Evolutionary conservation across 2,113 vertebrate species (phyloP), one percentile per base, ranked within the genome.

Genomic region (Gavialis gangeticus): DNA sequence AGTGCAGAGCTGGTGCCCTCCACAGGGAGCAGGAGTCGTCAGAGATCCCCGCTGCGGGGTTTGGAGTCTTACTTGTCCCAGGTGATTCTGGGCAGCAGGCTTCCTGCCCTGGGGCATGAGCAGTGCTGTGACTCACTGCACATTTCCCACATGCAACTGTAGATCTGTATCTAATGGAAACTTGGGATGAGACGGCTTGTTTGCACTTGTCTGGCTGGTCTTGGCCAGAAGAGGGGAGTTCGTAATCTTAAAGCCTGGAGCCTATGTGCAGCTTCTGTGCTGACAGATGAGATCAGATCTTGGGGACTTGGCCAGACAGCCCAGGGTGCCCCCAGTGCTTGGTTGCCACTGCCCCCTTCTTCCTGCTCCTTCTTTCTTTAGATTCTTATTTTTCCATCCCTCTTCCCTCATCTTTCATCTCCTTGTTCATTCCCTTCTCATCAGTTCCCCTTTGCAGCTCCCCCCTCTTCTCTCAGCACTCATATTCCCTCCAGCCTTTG

Each of bases 21-120:
- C 18, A 56, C 0, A 0, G 54, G 58, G 37, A 0, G 3, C 18
- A 28, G 66, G 69, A 87, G 57, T 54, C 1, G 0, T 77, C 73
- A 63, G 58, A 64, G 54, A 89, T 57, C 25, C 12, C 37, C 0
- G 0, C 12, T 18, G 69, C 34, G 37, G 37, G 69, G 69, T 37
- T 46, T 71, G 34, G 69, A 67, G 24, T 46, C 69, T 13, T 37
- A 1, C 1, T 18, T 58, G 6, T 60, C 73, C 78, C 0, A 0
- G 1, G 1, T 75, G 34, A 21, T 58, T 86, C 21, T 76, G n/a
- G 6, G 58, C 54, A 30, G 75, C 30, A 46, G 78, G 19, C 79
- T 28, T 82, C 13, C 64, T 87, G 78, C 82, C 75, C 1, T 0
- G 27, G 76, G 79, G 19, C 75, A 64, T 1, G 1, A 34, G 59